A percentile compares a stretch with the other conserved stretches of the same genome.
These are phyloP conservation scores for Haliclona indistincta DNA, from an alignment of 37 sponge, comb jelly and placozoan genomes.

Conservation along the genomic window DNA sequence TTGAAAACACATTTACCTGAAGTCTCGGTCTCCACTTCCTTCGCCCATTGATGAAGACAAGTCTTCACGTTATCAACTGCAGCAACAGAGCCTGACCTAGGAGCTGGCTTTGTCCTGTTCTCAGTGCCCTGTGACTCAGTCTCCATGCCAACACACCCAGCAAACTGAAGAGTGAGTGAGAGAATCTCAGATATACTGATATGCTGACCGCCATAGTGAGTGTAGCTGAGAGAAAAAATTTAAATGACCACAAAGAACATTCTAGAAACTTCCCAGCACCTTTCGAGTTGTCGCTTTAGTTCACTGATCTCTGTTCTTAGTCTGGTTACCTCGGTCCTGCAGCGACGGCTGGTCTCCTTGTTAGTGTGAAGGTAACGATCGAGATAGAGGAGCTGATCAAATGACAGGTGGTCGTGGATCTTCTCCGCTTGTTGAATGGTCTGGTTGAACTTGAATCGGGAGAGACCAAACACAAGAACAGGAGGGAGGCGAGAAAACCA, in stretches of 20 bases:
- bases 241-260: not conserved
- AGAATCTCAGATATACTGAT: constrained; percentile 49
- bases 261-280: constrained; percentile 7
- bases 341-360: constrained; percentile 12
- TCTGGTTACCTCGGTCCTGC: constrained; percentile 27
- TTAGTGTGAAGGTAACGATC: constrained; percentile 61
- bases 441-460: constrained; percentile 64
- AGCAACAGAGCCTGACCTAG: constrained; percentile 16
- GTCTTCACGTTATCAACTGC: constrained; percentile 18
- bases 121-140: not conserved
- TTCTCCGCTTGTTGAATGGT: constrained; percentile 43
- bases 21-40: constrained; percentile 46
- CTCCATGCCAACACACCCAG: not conserved
- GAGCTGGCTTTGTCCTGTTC: constrained; percentile 20
- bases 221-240: constrained; percentile 26
- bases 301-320: constrained; percentile 31
- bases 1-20: too few relatives aligned
- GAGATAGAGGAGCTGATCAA: constrained; percentile 52
- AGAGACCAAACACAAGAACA: constrained; percentile 66
- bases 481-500: constrained; percentile 74
- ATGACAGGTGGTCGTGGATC: constrained; percentile 60
- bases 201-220: constrained; percentile 25
- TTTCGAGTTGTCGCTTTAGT: constrained; percentile 14
- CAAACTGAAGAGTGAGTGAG: constrained; percentile 38
- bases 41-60: constrained; percentile 36